Evolutionary conservation across 2,888 invertebrate genomes (phyloP), one percentile per base, ranked within the genome.

Genomic region (Villa cingulata): DNA sequence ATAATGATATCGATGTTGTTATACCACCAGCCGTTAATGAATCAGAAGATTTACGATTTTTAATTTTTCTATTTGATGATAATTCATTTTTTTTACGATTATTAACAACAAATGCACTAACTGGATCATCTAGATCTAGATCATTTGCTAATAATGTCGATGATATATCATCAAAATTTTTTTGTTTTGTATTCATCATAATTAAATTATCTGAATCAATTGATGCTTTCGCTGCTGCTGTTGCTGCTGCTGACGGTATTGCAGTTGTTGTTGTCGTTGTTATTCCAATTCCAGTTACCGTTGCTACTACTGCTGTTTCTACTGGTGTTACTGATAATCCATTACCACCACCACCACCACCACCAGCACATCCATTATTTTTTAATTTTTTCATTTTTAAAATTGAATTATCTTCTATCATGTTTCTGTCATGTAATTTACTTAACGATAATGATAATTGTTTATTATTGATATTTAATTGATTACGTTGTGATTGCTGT

Each of bases 51-150:
- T 47, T 47, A 16, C 42, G 42, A 38, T 15, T 43, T 18, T 43
- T 47, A 5, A 32, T 32, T 38, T 42, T 47, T 6, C 37, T 36
- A 40, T 40, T 41, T 12, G 42, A 32, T 32, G 29, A 32, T 32
- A 32, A 12, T 32, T 32, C 29, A 32, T 12, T 9, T 12, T 32
- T 32, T n/a, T 51, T 43, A 37, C 51, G 48, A 47, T 53, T 54
- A 37, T 59, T 58, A 36, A 59, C 60, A 37, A 62, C 64, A 57
- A 67, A 66, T 38, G 68, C 65, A 48, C 62, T 62, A 39, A 68
- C 62, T 29, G 70, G 70, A 60, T 70, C 70, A 48, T 70, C 70
- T 48, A 70, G 58, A 54, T 70, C 70, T 47, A 70, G 61, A 59
- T 70, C 70, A 53, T 69, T 67, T 48, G 63, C 62, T 40, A 68